These are phyloP conservation scores for Acleris emargana DNA, from an alignment of 2,888 invertebrate genomes.

Conservation along the genomic window DNA sequence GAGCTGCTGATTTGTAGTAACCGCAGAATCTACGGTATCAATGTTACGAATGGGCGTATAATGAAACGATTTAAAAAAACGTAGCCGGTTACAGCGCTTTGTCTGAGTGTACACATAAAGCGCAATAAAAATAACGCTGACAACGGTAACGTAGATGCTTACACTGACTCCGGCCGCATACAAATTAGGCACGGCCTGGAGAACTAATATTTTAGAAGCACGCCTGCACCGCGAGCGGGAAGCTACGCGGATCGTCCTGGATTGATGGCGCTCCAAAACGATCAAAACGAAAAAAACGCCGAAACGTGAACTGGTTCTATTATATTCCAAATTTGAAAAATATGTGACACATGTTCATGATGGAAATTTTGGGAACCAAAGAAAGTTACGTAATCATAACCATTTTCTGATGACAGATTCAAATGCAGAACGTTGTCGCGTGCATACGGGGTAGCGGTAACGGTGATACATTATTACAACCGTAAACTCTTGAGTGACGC, in stretches of 20 bases:
- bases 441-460: conserved; percentile 13
- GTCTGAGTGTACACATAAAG: conserved; percentile 20
- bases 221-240: neutral
- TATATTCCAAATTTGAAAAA: neutral
- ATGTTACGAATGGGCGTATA: too few relatives aligned
- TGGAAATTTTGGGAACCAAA: too few relatives aligned
- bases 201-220: conserved; percentile 10
- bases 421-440: neutral
- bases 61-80: too few relatives aligned
- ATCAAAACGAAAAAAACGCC: neutral
- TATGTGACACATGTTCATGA: too few relatives aligned
- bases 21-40: too few relatives aligned
- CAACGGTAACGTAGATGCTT: conserved; percentile 18
- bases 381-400: too few relatives aligned
- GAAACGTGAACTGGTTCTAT: neutral
- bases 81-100: neutral
- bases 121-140: conserved; percentile 26
- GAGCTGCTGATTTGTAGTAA: neutral
- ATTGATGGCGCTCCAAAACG: conserved; percentile 2
- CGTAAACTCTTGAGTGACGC: conserved; percentile 28
- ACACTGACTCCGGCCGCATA: conserved; percentile 28
- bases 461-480: conserved; percentile 24
- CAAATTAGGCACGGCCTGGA: conserved; percentile 25
- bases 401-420: too few relatives aligned
- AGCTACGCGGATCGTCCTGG: neutral